Evolutionary conservation across 2,888 invertebrate genomes (phyloP), one percentile per base, ranked within the genome.

Genomic region (Drosophila borborema): DNA sequence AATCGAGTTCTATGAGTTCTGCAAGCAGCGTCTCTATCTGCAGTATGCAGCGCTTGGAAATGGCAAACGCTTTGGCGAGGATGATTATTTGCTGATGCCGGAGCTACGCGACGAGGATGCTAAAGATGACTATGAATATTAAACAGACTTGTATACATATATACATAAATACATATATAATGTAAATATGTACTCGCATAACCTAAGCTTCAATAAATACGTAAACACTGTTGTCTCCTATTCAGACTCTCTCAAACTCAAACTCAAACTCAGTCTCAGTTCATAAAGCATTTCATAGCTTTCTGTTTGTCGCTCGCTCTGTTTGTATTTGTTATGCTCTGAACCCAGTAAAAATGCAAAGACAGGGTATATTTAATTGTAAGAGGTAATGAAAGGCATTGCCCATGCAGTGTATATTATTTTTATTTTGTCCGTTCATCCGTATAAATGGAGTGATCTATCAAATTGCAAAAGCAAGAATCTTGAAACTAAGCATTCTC

Each of bases 1-100:
- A 93, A 97, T 98, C 7, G 98, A 98, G 90, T 97, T 98, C 93
- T 98, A 98, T 92, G 96, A 98, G 90, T 98, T 98, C 92, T 97
- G 97, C 92, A 96, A 95, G 82, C 97, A 98, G 91, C 94, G 98
- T 79, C 94, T 98, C 12, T 96, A 97, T 90, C 94, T 95, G 90
- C 98, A 98, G 88, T 94, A 96, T 65, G 94, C 95, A 46, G 97
- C 97, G 0, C 93, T 97, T 1, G 94, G 95, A 55, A 63, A 80
- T n/a, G 89, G 86, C 36, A 68, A 77, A 10, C 58, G 71, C 8
- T 66, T 89, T 4, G 90, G 82, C 10, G 85, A 90, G 6, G 91
- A 92, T 54, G 91, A 92, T 43, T 92, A 92, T 70, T 53, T 91
- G n/a, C 60, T 92, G 45, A 70, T 92, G 60, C 91, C 92, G 3